Evolutionary conservation across 2,797 vertebrate species (phyloP), one percentile per base, ranked within the genome.

Genomic region (Chiloscyllium punctatum): DNA sequence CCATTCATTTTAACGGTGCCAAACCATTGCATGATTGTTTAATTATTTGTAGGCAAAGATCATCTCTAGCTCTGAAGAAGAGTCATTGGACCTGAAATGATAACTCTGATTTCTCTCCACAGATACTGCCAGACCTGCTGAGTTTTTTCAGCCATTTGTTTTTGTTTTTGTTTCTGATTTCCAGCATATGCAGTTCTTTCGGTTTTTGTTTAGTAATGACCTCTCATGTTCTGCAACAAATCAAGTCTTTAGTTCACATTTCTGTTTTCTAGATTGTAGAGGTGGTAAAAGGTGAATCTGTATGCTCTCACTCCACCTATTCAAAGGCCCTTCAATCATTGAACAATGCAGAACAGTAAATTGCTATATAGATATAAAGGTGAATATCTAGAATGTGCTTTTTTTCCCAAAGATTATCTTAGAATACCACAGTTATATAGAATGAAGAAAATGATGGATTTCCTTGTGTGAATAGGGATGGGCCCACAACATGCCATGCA

Each of bases 401-500:
- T 95, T 62, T 57, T 79, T 94, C 95, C 0, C 42, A 48, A 51
- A 96, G 91, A 23, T 25, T 42, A 82, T 23, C 4, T n/a, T 53
- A 21, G 42, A 48, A 4, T 15, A 16, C 87, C 1, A 53, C n/a
- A 37, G 37, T n/a, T 62, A 30, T 37, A 48, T n/a, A 69, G 74
- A 77, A 87, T 62, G 11, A 33, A 69, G 5, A 27, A n/a, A n/a
- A 33, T 25, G 71, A 71, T 94, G 27, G 23, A 94, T 51, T 94
- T 69, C 42, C 72, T 25, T 96, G 82, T 94, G 94, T 53, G 71
- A 88, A 1, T 96, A 99, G 99, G 99, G 96, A 99, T 99, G 98
- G 98, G 98, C 84, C 99, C 99, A 0, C 99, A 99, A 95, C 98
- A 99, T 0, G 97, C 99, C 96, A 99, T 99, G 99, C 99, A 99